phyloP scores from a whole-genome alignment of 2,888 invertebrate species.

The Napeogenes sylphis region DNA sequence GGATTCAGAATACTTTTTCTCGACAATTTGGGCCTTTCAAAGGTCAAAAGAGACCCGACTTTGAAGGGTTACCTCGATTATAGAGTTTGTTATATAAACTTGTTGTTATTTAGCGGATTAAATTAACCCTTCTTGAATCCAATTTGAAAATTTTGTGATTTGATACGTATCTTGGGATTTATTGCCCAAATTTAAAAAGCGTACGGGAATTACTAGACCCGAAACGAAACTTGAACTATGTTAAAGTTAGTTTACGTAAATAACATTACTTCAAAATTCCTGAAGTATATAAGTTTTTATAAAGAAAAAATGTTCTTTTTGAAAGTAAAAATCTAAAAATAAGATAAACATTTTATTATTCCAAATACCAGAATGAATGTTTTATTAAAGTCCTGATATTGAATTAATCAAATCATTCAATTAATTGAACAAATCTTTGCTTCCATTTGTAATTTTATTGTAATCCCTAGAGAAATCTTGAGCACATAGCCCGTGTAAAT shows the following conservation, averaged over 20 bases:
- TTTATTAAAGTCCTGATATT: too few species aligned
- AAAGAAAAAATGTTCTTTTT: too few species aligned
- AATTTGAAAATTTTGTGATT: constrained; percentile 8
- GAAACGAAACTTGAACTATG: too few species aligned
- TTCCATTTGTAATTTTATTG: constrained; percentile 1
- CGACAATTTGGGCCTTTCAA: constrained; percentile 19
- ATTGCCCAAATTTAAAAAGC: background rate
- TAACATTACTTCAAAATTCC: too few species aligned
- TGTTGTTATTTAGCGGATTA: constrained; percentile 15
- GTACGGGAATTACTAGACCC: background rate
- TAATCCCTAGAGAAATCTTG: background rate
- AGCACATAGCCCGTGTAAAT: constrained; percentile 1
- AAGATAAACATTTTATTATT: too few species aligned
- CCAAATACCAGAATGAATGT: too few species aligned
- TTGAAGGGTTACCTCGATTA: constrained; percentile 19
- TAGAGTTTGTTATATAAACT: constrained; percentile 12
- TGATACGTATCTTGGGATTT: constrained; percentile 4
- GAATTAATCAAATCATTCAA: background rate
- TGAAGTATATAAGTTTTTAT: too few species aligned
- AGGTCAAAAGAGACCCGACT: constrained; percentile 19
- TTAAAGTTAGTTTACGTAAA: too few species aligned
- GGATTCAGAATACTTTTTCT: constrained; percentile 23
- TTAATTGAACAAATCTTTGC: constrained; percentile 2
- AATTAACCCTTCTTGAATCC: constrained; percentile 17
- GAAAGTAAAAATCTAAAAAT: too few species aligned